Conservation (phyloP, 2,113 vertebrate species). For the Chaetorhynchus papuensis region DNA sequence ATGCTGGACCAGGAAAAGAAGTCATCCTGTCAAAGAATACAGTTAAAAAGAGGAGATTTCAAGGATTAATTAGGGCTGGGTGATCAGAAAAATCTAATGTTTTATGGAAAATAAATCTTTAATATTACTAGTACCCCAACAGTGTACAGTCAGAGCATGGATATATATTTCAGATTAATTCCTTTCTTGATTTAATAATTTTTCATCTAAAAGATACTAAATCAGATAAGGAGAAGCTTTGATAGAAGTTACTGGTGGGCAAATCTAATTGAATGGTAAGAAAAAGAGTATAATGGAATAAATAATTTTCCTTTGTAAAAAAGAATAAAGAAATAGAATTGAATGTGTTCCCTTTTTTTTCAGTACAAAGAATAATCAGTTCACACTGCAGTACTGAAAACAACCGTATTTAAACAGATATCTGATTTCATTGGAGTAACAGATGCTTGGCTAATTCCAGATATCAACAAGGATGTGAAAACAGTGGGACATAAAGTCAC, state of each 20-base stretch:
- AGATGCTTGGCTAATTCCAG: constrained; percentile 69
- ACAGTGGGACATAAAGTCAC: constrained; percentile 60
- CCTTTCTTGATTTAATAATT: not conserved
- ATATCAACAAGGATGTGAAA: constrained; percentile 63
- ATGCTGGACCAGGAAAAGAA: not conserved
- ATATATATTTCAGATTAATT: not conserved
- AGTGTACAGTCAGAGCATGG: not conserved
- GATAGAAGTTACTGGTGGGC: not conserved
- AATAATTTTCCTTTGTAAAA: not conserved
- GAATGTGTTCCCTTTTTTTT: not conserved
- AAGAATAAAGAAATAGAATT: not conserved
- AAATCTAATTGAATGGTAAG: not conserved
- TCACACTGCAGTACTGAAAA: constrained; percentile 16
- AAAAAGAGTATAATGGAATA: not conserved
- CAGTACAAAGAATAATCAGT: constrained; percentile 18
- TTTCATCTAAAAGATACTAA: not conserved
- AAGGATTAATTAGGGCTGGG: not conserved
- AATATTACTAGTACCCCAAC: not conserved
- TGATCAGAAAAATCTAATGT: not conserved
- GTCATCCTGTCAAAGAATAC: not conserved
- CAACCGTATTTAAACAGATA: constrained; percentile 39
- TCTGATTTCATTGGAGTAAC: constrained; percentile 47
- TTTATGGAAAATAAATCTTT: not conserved
- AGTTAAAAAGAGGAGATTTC: not conserved
- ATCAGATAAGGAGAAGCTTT: not conserved